Evolutionary conservation across 2,888 invertebrate genomes (phyloP).

Genomic region (Tenthredo notha): DNA sequence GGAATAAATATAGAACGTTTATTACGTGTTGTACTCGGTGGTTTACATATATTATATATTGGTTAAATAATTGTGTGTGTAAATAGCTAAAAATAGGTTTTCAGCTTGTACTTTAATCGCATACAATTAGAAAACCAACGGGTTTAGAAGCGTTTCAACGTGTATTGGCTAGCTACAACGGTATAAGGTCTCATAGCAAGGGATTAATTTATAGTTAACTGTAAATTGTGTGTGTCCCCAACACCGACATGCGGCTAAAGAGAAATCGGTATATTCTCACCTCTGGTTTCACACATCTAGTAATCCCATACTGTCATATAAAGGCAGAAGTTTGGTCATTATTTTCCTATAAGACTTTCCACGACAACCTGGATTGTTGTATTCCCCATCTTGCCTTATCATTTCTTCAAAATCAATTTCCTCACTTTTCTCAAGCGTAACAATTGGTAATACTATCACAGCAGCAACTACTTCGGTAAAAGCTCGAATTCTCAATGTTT

Average conservation of each 20-base stretch:
- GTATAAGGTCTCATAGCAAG: no score
- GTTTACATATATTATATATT: neutral
- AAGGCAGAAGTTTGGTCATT: constrained; percentile 65
- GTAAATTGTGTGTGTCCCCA: no score
- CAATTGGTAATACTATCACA: constrained; percentile 65
- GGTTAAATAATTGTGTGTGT: neutral
- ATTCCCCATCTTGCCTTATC: constrained; percentile 45
- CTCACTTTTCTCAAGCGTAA: constrained; percentile 65
- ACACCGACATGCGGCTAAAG: no score
- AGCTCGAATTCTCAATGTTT: constrained; percentile 60
- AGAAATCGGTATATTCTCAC: no score
- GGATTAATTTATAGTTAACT: no score
- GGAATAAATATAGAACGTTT: neutral
- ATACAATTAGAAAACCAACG: no score
- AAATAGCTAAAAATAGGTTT: neutral
- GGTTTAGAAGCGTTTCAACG: no score
- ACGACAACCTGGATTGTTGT: constrained; percentile 60
- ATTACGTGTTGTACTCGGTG: neutral
- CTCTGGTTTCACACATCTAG: constrained; percentile 62
- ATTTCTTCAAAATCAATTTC: constrained; percentile 67
- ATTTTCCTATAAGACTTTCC: constrained; percentile 59
- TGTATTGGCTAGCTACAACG: no score
- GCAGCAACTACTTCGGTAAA: constrained; percentile 64
- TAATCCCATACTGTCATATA: constrained; percentile 66
- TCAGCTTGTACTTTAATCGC: no score